Percentiles rank a stretch among this genome's conserved stretches.
These are phyloP conservation scores for Volucella zonaria DNA, from an alignment of 2,888 invertebrate species.

Conservation along the genomic window DNA sequence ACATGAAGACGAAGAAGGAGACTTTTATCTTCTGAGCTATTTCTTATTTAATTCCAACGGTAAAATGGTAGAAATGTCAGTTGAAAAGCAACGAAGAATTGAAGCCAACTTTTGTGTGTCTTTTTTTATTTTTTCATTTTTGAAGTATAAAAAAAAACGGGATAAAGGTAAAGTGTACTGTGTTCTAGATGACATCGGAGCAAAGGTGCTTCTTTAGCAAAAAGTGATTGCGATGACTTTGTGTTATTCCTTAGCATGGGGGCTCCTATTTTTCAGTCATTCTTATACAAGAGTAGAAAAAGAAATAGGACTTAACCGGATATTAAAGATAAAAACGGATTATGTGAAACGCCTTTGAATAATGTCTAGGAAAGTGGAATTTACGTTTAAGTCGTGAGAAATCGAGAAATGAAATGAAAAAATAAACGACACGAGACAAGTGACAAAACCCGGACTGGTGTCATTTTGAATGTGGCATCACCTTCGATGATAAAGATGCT, in stretches of 20 bases:
- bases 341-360: slow-evolving; percentile 51
- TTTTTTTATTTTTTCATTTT: background rate
- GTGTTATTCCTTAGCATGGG: slow-evolving; percentile 1
- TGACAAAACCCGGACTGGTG: too few species aligned
- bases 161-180: slow-evolving; percentile 43
- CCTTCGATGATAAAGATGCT: too few species aligned
- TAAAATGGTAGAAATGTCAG: slow-evolving; percentile 44
- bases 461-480: too few species aligned
- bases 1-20: slow-evolving; percentile 1
- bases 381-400: slow-evolving; percentile 30
- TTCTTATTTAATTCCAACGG: slow-evolving; percentile 53
- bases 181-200: slow-evolving; percentile 9
- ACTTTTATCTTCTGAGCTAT: slow-evolving; percentile 53
- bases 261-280: slow-evolving; percentile 3
- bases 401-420: slow-evolving; percentile 11
- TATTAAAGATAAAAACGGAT: slow-evolving; percentile 72
- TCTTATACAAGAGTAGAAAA: background rate
- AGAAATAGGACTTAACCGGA: slow-evolving; percentile 54
- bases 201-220: slow-evolving; percentile 24
- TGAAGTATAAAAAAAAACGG: slow-evolving; percentile 18
- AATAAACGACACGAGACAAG: background rate
- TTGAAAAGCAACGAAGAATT: slow-evolving; percentile 36
- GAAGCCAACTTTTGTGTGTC: slow-evolving; percentile 31
- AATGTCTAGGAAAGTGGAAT: slow-evolving; percentile 37
- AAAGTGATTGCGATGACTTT: slow-evolving; percentile 36